These are phyloP conservation scores for Pseudorhiza aurosa DNA, from an alignment of 30 jellyfish, hydroid and myxozoan genomes.

Conservation along the genomic window DNA sequence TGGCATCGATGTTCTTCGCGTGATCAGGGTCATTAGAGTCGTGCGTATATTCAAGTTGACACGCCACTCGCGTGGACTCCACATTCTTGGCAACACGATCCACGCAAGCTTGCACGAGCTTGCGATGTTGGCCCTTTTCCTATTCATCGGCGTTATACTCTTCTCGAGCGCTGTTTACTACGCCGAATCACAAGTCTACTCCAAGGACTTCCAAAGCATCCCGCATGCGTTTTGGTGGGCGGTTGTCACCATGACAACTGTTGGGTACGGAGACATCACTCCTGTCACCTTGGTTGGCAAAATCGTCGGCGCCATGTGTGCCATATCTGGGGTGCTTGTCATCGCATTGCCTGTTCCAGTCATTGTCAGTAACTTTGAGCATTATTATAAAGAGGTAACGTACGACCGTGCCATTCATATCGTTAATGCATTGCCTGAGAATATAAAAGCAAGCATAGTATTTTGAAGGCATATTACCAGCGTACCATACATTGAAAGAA, in stretches of 20 bases:
- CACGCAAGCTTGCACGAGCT: constrained; percentile 96
- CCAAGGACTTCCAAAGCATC: constrained; percentile 80
- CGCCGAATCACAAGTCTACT: constrained; percentile 84
- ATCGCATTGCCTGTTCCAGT: constrained; percentile 99
- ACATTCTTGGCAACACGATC: constrained; percentile 90
- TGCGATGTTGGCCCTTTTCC: constrained; percentile 89
- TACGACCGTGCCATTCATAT: no score
- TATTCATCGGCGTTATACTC: constrained; percentile 86
- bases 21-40: constrained; percentile 93
- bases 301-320: constrained; percentile 97
- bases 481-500: no score
- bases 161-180: constrained; percentile 97
- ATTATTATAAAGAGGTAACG: constrained; percentile 88
- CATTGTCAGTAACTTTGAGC: constrained; percentile 97
- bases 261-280: constrained; percentile 92
- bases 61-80: constrained; percentile 98
- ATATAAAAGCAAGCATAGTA: no score
- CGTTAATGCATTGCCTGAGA: no score
- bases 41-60: constrained; percentile 94
- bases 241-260: constrained; percentile 99
- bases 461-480: no score
- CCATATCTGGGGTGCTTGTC: constrained; percentile 98
- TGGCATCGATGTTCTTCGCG: constrained; percentile 89
- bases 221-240: constrained; percentile 99
- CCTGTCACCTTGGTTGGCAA: constrained; percentile 89